Evolutionary conservation across 2,113 vertebrate genomes (phyloP), one percentile per base, ranked within the genome.

Genomic region (Malurus cyaneus): DNA sequence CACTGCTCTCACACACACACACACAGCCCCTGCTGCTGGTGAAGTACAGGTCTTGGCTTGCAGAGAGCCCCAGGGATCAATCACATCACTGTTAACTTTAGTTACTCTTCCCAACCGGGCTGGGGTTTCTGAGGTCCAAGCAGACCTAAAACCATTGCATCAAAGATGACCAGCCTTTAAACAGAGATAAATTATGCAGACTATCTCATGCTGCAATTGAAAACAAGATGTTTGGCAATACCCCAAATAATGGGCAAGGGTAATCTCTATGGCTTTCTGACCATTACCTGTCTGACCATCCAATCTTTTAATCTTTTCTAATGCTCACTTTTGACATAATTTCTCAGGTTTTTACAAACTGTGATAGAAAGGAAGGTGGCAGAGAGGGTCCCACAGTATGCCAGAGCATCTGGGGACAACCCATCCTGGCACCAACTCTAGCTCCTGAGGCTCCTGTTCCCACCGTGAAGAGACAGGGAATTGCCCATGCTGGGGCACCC

Each of bases 11-110:
- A 49, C 31, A 16, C 36, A 36, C 36, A 36, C 6, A 14, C 1
- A 1, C 3, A 11, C 1, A 36, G 70, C 59, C 23, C 12, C 8
- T 14, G 29, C 2, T 67, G n/a, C 29, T 0, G 3, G 7, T 4
- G 47, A 56, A 69, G 34, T 34, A 61, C 23, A 19, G 57, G 34
- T 25, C 57, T 9, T 32, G 57, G 29, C 49, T 77, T 26, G 17
- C 74, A 41, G 23, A n/a, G 59, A 62, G 57, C 21, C 34, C 29
- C 74, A n/a, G 17, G 9, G 61, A 32, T 50, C 34, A 54, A 18
- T 34, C 31, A 24, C 29, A 11, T 11, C 4, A 21, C 3, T 18
- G 14, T 32, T n/a, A 12, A 25, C 50, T 42, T 57, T 28, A 32
- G 11, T 32, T 42, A n/a, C 20, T 34, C 36, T 47, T 60, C 41